Percentiles rank a stretch among this genome's conserved stretches.
These are phyloP conservation scores for Glyptemys insculpta DNA, from an alignment of 2,797 vertebrate species.

Conservation along the genomic window DNA sequence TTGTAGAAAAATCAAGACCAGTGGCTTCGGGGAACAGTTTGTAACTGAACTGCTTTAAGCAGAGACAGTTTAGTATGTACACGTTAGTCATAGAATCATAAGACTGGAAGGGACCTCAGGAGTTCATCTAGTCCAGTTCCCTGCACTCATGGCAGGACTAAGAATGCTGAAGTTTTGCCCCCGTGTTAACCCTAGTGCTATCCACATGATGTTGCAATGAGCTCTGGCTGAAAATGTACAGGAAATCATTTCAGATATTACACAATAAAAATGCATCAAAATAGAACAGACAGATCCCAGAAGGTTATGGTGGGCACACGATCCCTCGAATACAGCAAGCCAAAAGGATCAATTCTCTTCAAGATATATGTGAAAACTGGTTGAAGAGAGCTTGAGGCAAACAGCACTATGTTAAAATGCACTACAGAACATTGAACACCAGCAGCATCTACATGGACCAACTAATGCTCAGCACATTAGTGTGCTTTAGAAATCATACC, in stretches of 20 bases:
- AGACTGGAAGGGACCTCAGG: too few relatives aligned
- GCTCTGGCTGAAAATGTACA: background rate
- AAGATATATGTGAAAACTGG: background rate
- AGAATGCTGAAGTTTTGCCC: background rate
- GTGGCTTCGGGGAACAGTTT: background rate
- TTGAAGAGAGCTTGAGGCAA: background rate
- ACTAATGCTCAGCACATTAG: background rate
- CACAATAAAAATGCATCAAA: background rate
- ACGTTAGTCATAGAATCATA: too few relatives aligned
- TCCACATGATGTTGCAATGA: background rate
- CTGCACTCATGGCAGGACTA: too few relatives aligned
- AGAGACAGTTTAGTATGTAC: background rate
- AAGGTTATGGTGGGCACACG: background rate
- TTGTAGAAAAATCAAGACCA: background rate
- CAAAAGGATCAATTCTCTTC: background rate
- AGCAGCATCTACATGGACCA: background rate
- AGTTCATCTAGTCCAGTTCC: too few relatives aligned
- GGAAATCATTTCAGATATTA: background rate
- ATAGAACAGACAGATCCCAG: background rate
- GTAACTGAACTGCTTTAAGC: background rate
- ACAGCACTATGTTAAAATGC: background rate
- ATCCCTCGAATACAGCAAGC: background rate
- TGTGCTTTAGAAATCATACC: background rate
- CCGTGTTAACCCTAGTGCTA: background rate
- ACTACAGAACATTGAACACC: background rate